Conservation (phyloP, 2,888 invertebrate genomes). For the Asteroscopus sphinx region DNA sequence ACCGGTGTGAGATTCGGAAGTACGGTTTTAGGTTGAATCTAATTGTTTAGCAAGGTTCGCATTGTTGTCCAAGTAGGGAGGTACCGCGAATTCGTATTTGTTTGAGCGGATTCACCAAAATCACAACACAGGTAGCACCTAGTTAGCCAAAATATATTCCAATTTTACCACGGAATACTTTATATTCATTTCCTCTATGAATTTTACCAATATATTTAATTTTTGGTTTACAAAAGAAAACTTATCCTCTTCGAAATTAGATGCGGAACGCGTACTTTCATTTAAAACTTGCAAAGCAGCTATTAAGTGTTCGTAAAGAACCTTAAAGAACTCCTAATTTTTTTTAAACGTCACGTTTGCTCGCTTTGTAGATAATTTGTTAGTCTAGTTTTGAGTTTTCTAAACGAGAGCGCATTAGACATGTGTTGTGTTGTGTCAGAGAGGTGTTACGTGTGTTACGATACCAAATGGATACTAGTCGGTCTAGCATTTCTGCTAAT, state of each 20-base stretch:
- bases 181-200: too few species aligned
- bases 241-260: too few species aligned
- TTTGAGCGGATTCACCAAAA: background rate
- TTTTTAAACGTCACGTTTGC: conserved; percentile 30
- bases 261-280: too few species aligned
- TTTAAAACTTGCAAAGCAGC: background rate
- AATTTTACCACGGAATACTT: too few species aligned
- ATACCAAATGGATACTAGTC: conserved; percentile 8
- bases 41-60: conserved; percentile 41
- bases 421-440: conserved; percentile 17
- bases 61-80: conserved; percentile 15
- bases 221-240: too few species aligned
- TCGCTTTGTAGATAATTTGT: conserved; percentile 18
- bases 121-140: too few species aligned
- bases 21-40: conserved; percentile 21
- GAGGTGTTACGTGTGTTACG: conserved; percentile 25
- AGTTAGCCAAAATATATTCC: too few species aligned
- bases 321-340: too few species aligned
- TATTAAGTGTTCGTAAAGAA: background rate
- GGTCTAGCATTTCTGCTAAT: background rate
- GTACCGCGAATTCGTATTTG: background rate
- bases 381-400: conserved; percentile 38
- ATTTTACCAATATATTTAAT: too few species aligned
- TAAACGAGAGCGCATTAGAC: background rate
- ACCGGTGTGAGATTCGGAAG: conserved; percentile 46